These are phyloP conservation scores for Episyrphus balteatus DNA, from an alignment of 1,140 invertebrate species.

Conservation along the genomic window DNA sequence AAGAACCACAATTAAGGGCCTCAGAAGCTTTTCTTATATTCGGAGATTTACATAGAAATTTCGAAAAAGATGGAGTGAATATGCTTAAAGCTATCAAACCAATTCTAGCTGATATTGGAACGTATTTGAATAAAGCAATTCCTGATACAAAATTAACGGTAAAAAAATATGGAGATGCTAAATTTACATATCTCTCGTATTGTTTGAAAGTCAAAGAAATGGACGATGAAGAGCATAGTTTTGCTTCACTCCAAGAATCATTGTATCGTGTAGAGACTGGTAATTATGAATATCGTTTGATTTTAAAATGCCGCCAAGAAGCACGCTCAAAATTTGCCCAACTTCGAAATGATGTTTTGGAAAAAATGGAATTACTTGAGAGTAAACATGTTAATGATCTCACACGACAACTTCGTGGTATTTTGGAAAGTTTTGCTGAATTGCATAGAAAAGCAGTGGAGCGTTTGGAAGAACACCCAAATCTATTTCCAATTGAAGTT, in stretches of 20 bases:
- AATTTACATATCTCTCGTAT: conserved; percentile 97
- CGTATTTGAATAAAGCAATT: conserved; percentile 93
- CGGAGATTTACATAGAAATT: conserved; percentile 84
- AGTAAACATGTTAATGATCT: conserved; percentile 95
- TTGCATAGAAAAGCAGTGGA: conserved; percentile 55
- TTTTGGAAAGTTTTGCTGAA: conserved; percentile 67
- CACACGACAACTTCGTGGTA: conserved; percentile 70
- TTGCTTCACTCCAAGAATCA: conserved; percentile 88
- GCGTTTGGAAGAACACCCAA: conserved; percentile 56
- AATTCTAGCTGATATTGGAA: conserved; percentile 84
- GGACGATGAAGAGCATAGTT: conserved; percentile 96
- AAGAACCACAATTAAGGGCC: conserved; percentile 88
- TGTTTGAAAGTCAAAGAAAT: conserved; percentile 96
- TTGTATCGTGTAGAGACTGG: conserved; percentile 96
- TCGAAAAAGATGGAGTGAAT: conserved; percentile 84
- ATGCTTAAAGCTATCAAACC: conserved; percentile 89
- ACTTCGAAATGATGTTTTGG: conserved; percentile 84
- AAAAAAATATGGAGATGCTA: conserved; percentile 93
- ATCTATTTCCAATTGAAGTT: conserved; percentile 92
- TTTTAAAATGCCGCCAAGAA: conserved; percentile 89
- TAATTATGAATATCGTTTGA: conserved; percentile 96
- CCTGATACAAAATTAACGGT: conserved; percentile 96
- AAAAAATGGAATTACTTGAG: conserved; percentile 93
- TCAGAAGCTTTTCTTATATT: conserved; percentile 93
- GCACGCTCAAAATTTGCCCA: conserved; percentile 84